phyloP scores from a whole-genome alignment of 2,113 vertebrate species.

The Morone saxatilis region DNA sequence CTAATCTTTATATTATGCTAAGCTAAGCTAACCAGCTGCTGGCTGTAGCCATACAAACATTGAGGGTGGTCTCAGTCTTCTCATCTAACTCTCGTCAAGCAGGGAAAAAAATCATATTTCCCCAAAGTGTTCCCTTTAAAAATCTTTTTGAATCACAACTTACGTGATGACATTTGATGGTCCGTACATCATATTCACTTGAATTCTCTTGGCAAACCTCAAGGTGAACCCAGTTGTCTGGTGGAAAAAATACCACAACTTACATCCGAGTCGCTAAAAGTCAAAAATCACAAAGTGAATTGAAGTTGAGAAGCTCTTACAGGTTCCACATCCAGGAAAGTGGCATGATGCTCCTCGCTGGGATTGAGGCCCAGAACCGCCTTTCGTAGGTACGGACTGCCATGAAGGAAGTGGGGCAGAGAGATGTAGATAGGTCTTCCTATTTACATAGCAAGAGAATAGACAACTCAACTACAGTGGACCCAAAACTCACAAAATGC shows the following conservation, averaged over 20 bases:
- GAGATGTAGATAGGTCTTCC: slow-evolving; percentile 90
- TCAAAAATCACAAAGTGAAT: not conserved
- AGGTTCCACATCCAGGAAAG: slow-evolving; percentile 93
- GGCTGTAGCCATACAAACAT: not conserved
- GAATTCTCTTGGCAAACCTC: slow-evolving; percentile 92
- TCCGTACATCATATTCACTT: slow-evolving; percentile 91
- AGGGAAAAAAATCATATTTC: not conserved
- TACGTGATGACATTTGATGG: slow-evolving; percentile 87
- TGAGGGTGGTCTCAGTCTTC: not conserved
- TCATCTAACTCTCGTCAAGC: too few species aligned
- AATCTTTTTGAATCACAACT: slow-evolving; percentile 66
- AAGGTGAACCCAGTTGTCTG: slow-evolving; percentile 95
- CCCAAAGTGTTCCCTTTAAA: not conserved
- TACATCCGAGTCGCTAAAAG: not conserved
- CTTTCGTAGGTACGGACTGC: slow-evolving; percentile 79
- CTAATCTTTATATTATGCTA: not conserved
- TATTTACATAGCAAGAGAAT: slow-evolving; percentile 63
- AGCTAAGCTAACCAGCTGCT: not conserved
- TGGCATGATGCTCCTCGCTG: slow-evolving; percentile 85
- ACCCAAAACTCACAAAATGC: too few species aligned
- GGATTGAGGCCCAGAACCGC: slow-evolving; percentile 85
- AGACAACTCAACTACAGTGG: not conserved
- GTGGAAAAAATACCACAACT: slow-evolving; percentile 38
- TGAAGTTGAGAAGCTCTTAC: slow-evolving; percentile 81
- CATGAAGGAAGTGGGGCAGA: slow-evolving; percentile 93